phyloP scores from a whole-genome alignment of 30 jellyfish, hydroid and myxozoan genomes.

The Cassiopea andromeda region DNA sequence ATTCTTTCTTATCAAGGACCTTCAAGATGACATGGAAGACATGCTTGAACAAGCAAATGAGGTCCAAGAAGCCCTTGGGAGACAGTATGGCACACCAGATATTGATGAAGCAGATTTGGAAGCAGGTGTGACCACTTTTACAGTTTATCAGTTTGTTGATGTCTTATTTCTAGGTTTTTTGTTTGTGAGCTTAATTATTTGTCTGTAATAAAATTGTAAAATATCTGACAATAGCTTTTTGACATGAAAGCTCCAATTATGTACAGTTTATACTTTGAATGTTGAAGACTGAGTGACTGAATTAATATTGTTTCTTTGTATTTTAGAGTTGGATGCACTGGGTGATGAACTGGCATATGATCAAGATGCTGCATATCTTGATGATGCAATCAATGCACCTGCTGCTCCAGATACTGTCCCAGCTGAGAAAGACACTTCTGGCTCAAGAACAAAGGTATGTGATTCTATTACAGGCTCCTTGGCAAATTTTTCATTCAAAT shows the following conservation, averaged over 20 bases:
- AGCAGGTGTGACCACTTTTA: conserved; percentile 75
- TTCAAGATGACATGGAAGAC: conserved; percentile 99
- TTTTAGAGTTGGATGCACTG: conserved; percentile 89
- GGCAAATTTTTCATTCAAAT: too few relatives aligned
- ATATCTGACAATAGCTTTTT: too few relatives aligned
- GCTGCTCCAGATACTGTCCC: conserved; percentile 94
- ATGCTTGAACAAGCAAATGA: conserved; percentile 98
- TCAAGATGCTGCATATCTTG: conserved; percentile 96
- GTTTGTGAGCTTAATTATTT: background rate
- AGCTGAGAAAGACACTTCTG: conserved; percentile 76
- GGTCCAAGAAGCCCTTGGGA: conserved; percentile 98
- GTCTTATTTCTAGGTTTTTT: background rate
- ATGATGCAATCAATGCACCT: conserved; percentile 96
- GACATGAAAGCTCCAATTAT: too few relatives aligned
- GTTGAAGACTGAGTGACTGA: too few relatives aligned
- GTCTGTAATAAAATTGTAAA: background rate
- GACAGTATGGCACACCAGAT: conserved; percentile 98
- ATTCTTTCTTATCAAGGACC: conserved; percentile 62
- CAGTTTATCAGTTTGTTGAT: too few relatives aligned
- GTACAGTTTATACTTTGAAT: too few relatives aligned
- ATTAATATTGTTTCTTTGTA: background rate
- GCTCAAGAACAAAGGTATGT: conserved; percentile 87
- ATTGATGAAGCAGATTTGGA: conserved; percentile 96
- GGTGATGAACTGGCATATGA: conserved; percentile 95
- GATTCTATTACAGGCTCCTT: background rate